Conservation (phyloP, 30 jellyfish, hydroid and myxozoan species). For the Turritopsis rubra region DNA sequence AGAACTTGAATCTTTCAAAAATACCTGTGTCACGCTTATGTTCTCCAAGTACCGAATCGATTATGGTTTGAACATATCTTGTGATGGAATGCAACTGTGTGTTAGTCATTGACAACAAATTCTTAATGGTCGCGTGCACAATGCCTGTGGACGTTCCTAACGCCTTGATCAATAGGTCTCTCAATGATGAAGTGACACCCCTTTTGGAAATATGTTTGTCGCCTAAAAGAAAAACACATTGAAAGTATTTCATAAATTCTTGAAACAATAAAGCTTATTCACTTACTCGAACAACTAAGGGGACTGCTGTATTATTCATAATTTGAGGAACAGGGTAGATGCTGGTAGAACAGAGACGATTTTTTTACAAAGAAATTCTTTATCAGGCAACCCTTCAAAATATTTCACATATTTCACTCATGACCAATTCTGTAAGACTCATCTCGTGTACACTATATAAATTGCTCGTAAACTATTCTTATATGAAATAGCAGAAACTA, state of each 20-base stretch:
- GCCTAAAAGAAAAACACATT: not conserved
- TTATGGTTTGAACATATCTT: conserved; percentile 1
- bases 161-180: not conserved
- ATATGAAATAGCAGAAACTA: too few species aligned
- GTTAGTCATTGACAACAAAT: not conserved
- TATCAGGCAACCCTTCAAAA: too few species aligned
- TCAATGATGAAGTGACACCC: not conserved
- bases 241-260: not conserved
- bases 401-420: too few species aligned
- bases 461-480: too few species aligned
- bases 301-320: too few species aligned
- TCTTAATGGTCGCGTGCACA: not conserved
- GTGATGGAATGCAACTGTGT: not conserved
- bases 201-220: not conserved
- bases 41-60: conserved; percentile 2
- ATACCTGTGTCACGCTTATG: conserved; percentile 5
- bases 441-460: too few species aligned
- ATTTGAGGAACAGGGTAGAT: too few species aligned
- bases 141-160: not conserved
- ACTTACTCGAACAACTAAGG: too few species aligned
- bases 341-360: too few species aligned
- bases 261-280: not conserved
- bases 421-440: too few species aligned
- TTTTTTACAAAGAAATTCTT: too few species aligned
- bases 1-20: too few species aligned